Base-by-base conservation (phyloP, 2,797 vertebrate genomes). In the Brotula barbata region DNA sequence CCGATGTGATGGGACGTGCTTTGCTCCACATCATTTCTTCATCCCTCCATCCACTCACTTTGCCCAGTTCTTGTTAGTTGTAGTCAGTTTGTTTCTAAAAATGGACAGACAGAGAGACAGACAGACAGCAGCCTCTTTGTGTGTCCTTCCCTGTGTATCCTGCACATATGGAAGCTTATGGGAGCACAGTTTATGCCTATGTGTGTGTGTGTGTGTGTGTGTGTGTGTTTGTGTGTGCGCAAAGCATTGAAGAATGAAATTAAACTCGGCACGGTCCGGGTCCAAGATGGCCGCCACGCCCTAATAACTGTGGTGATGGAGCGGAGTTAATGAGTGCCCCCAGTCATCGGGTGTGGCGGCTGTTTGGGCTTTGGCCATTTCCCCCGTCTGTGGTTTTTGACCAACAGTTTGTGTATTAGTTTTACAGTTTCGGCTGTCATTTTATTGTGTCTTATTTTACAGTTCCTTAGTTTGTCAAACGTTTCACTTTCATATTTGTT, bases 261-360 rank as follows among this genome's bases (percentile, higher is more conserved):
- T 64, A 80, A 76, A 64, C 31, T 58, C 67, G 65, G 45, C 8
- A 28, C 2, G 49, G 76, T 41, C 59, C 2, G 28, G 39, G 48
- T 73, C 56, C 73, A 80, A 80, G 67, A 77, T 80, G 78, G 73
- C 58, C 12, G 54, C 71, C 58, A 64, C 25, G 58, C 71, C 68
- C 78, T 74, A 36, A 74, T 77, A 80, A 77, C 54, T 7, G 9
- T 1, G 45, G 19, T 16, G 47, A 49, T 39, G 13, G 39, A 36
- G 39, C 23, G 21, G 31, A 34, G 53, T 58, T 69, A 77, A 75
- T 77, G 61, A 76, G 64, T n/a, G 15, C 1, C 12, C 37, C 13
- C n/a, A 1, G 42, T 71, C 3, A 23, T 21, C 31, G 1, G 36
- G 45, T 50, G 45, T 8, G 7, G 41, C 36, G 7, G 40, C 25